A percentile compares a stretch with the other conserved stretches of the same genome.
Conservation (phyloP, 1,140 invertebrate genomes). For the Halesus radiatus region DNA sequence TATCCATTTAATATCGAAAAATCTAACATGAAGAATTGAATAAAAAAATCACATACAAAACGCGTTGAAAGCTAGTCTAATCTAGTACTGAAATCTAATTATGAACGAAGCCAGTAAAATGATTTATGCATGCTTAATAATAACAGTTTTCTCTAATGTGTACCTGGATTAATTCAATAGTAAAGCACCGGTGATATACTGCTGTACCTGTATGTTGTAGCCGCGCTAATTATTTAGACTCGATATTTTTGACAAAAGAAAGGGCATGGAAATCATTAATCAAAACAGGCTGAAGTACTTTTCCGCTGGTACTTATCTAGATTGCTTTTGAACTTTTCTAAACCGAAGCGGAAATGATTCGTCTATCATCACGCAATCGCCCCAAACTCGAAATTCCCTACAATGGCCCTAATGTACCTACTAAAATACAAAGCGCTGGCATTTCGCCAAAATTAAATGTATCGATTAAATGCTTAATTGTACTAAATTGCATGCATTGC, state of each 20-base stretch:
- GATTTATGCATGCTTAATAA: no score
- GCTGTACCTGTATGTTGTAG: no score
- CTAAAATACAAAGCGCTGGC: constrained; percentile 1
- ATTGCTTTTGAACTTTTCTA: constrained; percentile 31
- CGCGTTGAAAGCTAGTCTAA: no score
- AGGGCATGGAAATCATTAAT: not conserved
- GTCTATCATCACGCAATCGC: constrained; percentile 37
- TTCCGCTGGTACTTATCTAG: constrained; percentile 29
- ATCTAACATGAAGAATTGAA: no score
- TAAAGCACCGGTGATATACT: no score
- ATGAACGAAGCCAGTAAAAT: no score
- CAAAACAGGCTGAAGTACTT: not conserved
- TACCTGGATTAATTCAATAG: no score
- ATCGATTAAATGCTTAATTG: constrained; percentile 55
- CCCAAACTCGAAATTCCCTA: constrained; percentile 22
- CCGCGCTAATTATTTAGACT: no score
- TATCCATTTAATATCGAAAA: no score
- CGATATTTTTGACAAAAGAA: constrained; percentile 8
- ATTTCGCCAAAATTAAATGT: constrained; percentile 50
- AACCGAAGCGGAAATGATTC: constrained; percentile 19
- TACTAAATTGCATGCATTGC: constrained; percentile 52
- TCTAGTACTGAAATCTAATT: no score
- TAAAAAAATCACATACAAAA: no score
- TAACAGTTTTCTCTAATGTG: no score
- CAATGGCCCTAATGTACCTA: not conserved